Evolutionary conservation across 1,140 invertebrate genomes (phyloP).

Genomic region (Proctacanthus coquilletti): DNA sequence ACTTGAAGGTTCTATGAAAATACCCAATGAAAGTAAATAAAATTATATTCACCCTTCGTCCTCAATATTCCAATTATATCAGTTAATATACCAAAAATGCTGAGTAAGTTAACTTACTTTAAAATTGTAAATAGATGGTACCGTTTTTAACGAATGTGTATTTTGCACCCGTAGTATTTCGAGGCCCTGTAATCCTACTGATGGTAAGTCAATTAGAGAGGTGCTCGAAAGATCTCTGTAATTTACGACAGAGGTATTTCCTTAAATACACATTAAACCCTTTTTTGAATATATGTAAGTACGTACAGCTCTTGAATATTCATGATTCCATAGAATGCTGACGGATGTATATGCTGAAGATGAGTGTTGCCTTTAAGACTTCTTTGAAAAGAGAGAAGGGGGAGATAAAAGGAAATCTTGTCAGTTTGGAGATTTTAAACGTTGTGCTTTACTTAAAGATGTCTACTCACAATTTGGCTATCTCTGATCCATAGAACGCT

Average conservation of each 20-base stretch:
- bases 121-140: constrained; percentile 72
- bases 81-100: constrained; percentile 1
- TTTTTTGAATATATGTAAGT: too few species aligned
- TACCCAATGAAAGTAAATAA: neutral
- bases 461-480: constrained; percentile 48
- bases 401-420: too few species aligned
- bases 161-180: constrained; percentile 53
- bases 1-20: constrained; percentile 31
- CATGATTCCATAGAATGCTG: constrained; percentile 48
- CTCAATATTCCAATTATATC: neutral
- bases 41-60: neutral
- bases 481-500: constrained; percentile 48
- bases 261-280: constrained; percentile 6
- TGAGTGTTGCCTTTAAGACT: constrained; percentile 49
- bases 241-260: constrained; percentile 5
- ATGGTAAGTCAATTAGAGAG: constrained; percentile 53
- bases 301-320: constrained; percentile 47
- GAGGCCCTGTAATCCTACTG: constrained; percentile 50
- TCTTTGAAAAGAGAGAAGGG: too few species aligned
- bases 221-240: constrained; percentile 60
- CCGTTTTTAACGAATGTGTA: constrained; percentile 54
- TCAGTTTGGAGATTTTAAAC: too few species aligned
- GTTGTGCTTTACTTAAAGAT: constrained; percentile 4
- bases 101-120: constrained; percentile 32
- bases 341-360: constrained; percentile 39